Evolutionary conservation across 2,113 vertebrate species (phyloP).

Genomic region (Pimephales promelas): DNA sequence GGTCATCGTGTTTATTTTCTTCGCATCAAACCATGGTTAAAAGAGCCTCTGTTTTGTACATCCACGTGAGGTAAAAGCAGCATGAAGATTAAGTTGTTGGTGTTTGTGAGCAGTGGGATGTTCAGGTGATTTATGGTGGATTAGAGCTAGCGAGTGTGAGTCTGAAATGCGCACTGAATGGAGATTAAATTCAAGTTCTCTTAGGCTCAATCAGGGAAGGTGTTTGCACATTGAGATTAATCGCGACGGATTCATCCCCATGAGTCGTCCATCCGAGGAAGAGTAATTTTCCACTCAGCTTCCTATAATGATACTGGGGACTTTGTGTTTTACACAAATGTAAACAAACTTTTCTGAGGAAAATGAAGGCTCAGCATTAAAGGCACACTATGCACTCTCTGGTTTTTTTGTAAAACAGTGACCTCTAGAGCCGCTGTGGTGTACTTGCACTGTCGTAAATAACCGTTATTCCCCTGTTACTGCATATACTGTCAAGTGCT

Average conservation of each 20-base stretch:
- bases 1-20: conserved; percentile 36
- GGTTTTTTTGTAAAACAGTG: too few species aligned
- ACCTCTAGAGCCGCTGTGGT: too few species aligned
- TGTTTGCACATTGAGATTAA: conserved; percentile 51
- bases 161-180: not conserved
- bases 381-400: too few species aligned
- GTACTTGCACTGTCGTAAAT: too few species aligned
- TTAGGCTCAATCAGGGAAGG: conserved; percentile 18
- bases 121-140: conserved; percentile 12
- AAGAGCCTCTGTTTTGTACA: conserved; percentile 39
- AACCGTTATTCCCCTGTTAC: too few species aligned
- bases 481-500: too few species aligned
- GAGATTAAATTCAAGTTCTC: conserved; percentile 10
- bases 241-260: conserved; percentile 12
- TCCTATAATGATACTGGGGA: conserved; percentile 51
- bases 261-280: conserved; percentile 18
- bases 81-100: conserved; percentile 38
- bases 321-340: conserved; percentile 39
- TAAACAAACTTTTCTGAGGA: conserved; percentile 43
- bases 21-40: conserved; percentile 16
- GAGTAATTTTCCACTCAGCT: conserved; percentile 53
- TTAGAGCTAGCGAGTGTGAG: conserved; percentile 9
- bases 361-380: not conserved
- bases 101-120: not conserved
- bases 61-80: conserved; percentile 34